Conservation (phyloP, 2,113 vertebrate species). For the Butorides virescens region DNA sequence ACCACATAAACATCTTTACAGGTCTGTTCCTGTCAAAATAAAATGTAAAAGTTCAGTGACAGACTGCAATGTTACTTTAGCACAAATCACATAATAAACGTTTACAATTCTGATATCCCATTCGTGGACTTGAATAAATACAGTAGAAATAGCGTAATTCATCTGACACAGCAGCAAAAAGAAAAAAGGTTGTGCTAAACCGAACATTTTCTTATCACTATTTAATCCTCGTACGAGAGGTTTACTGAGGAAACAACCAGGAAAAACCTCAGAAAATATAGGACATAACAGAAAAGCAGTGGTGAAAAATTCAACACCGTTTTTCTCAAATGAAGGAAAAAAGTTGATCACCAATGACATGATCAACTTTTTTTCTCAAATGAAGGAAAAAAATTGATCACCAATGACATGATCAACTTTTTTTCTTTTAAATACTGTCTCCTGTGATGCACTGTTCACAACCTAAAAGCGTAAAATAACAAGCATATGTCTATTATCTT, state of each 20-base stretch:
- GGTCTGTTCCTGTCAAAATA: conserved; percentile 65
- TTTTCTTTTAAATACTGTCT: neutral
- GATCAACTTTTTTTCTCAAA: neutral
- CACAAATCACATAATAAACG: neutral
- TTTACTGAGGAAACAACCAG: neutral
- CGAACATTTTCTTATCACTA: neutral
- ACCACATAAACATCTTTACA: conserved; percentile 73
- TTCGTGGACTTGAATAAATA: neutral
- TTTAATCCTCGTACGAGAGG: neutral
- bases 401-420: neutral
- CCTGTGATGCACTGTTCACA: neutral
- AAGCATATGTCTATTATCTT: neutral
- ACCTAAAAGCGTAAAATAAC: neutral
- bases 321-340: neutral
- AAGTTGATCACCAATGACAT: neutral
- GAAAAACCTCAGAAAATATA: neutral
- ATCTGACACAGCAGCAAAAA: neutral
- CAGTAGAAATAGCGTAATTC: neutral
- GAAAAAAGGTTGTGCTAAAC: neutral
- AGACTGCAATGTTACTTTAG: neutral
- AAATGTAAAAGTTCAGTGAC: conserved; percentile 37
- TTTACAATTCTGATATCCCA: neutral
- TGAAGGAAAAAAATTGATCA: neutral
- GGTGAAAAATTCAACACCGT: neutral
- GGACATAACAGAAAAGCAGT: neutral